Evolutionary conservation across 1,140 invertebrate species (phyloP), one percentile per base, ranked within the genome.

Genomic region (Oryzaephilus surinamensis): DNA sequence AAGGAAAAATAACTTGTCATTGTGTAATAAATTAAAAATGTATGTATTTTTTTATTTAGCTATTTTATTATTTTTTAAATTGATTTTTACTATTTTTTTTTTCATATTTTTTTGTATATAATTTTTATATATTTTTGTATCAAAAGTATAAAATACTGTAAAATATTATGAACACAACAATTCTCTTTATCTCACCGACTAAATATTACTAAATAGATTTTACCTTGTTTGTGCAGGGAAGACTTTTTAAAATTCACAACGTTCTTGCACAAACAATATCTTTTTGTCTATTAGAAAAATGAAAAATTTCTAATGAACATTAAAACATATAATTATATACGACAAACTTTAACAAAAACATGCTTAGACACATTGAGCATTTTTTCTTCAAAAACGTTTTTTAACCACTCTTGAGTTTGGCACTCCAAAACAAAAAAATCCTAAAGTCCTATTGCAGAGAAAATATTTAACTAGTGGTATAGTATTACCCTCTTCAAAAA

Each of bases 131-230:
- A n/a, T n/a, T n/a, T n/a, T 52, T 52, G 52, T 61, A 61, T 61
- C 52, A 61, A 61, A 61, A 58, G 57, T 62, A 62, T 57, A 62
- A 62, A 62, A 62, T 62, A 62, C 58, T 60, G 57, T 58, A 58
- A 57, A 60, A 56, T 51, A 60, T 58, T 52, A 55, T 59, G 57
- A 62, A 62, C 60, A 62, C 60, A 62, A 60, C 58, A 60, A 60
- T 62, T 60, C 57, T 60, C 58, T 57, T 49, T 44, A 56, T 58
- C 55, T 57, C 52, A 58, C n/a, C 55, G 55, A 60, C 56, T 48
- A 46, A 48, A 27, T 32, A 38, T 36, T 33, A 23, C 26, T n/a
- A n/a, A n/a, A n/a, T n/a, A n/a, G n/a, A n/a, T n/a, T n/a, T n/a
- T n/a, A n/a, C n/a, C n/a, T n/a, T n/a, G n/a, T n/a, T n/a, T n/a